Evolutionary conservation across 2,113 vertebrate species (phyloP).

Genomic region (Synchiropus splendidus): DNA sequence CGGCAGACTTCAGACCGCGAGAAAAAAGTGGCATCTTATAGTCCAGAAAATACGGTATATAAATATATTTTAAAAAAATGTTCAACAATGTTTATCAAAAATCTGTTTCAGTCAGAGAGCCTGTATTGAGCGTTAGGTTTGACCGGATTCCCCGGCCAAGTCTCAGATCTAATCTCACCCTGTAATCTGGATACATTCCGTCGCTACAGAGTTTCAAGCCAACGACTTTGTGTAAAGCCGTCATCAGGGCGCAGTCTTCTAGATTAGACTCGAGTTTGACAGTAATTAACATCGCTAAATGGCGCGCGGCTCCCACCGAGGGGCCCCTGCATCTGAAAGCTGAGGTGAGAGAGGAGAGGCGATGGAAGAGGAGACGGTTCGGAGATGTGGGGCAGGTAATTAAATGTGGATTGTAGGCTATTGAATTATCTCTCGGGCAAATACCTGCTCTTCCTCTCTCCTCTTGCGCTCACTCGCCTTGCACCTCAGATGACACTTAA

Average conservation of each 20-base stretch:
- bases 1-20: no score
- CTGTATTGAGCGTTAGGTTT: no score
- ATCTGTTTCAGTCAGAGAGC: no score
- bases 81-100: no score
- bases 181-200: slow-evolving; percentile 30
- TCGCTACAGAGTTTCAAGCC: slow-evolving; percentile 17
- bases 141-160: no score
- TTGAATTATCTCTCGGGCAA: slow-evolving; percentile 50
- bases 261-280: slow-evolving; percentile 52
- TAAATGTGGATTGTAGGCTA: slow-evolving; percentile 60
- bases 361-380: slow-evolving; percentile 5
- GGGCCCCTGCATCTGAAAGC: slow-evolving; percentile 27
- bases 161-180: no score
- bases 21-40: no score
- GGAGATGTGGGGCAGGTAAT: slow-evolving; percentile 46
- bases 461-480: slow-evolving; percentile 9
- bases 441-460: slow-evolving; percentile 16
- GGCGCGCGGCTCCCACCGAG: slow-evolving; percentile 33
- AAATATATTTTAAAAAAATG: no score
- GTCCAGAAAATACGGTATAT: no score
- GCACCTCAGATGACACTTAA: slow-evolving; percentile 54
- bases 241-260: slow-evolving; percentile 39
- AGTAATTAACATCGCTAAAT: slow-evolving; percentile 65
- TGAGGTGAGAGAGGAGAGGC: slow-evolving; percentile 14
- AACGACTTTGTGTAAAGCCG: slow-evolving; percentile 28